Evolutionary conservation across 2,888 invertebrate genomes (phyloP).

Genomic region (Agapostemon virescens): DNA sequence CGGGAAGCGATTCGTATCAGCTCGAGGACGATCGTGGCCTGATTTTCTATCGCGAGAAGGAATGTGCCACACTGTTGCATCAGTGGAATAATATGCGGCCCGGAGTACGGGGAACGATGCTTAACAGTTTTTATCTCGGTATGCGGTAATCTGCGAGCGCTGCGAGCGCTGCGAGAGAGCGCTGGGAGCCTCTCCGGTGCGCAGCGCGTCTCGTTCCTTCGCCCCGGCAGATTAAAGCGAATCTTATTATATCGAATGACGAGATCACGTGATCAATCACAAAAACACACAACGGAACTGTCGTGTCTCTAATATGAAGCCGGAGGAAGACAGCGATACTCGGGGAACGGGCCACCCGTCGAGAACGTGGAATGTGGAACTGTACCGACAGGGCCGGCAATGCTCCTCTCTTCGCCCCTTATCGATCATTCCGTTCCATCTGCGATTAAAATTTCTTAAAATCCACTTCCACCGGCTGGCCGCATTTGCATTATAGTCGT

Average conservation of each 20-base stretch:
- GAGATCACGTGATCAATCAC: constrained; percentile 80
- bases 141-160: constrained; percentile 49
- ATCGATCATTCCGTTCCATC: constrained; percentile 33
- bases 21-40: neutral
- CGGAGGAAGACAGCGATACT: constrained; percentile 67
- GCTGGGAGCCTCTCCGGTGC: neutral
- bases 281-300: constrained; percentile 76
- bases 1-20: neutral
- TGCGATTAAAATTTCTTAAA: neutral
- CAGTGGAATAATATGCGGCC: constrained; percentile 33
- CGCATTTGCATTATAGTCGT: neutral
- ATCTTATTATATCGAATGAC: constrained; percentile 79
- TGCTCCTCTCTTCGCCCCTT: constrained; percentile 55
- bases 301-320: constrained; percentile 66
- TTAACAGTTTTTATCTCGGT: constrained; percentile 53
- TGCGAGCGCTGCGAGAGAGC: neutral
- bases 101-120: constrained; percentile 17
- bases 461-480: neutral
- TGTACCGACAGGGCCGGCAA: constrained; percentile 73
- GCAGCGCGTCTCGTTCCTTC: constrained; percentile 58
- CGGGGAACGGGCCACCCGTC: constrained; percentile 76
- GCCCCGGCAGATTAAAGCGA: constrained; percentile 75
- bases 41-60: neutral
- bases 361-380: constrained; percentile 79
- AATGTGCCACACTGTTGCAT: constrained; percentile 28